A percentile compares a stretch with the other conserved stretches of the same genome.
Conservation (phyloP, 2,888 invertebrate species). For the Caenorhabditis doughertyi region DNA sequence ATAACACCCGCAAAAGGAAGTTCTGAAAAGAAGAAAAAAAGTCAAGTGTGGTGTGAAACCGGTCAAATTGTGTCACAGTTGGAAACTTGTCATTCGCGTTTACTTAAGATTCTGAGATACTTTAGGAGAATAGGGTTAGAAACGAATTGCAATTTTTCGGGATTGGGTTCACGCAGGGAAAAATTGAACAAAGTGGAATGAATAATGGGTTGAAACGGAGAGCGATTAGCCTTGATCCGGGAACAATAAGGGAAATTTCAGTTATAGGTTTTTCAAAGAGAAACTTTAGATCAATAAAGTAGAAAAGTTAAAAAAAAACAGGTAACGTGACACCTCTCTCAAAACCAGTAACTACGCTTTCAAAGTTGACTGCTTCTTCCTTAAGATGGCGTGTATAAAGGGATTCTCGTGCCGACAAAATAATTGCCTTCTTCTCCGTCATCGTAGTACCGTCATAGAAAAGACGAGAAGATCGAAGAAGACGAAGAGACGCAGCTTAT, state of each 20-base stretch:
- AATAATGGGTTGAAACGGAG: conserved; percentile 10
- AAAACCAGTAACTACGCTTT: conserved; percentile 53
- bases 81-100: conserved; percentile 53
- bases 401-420: conserved; percentile 59
- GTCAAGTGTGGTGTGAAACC: conserved; percentile 41
- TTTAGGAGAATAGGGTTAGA: conserved; percentile 1
- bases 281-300: conserved; percentile 3
- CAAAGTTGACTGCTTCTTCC: conserved; percentile 31
- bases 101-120: conserved; percentile 36
- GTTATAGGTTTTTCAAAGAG: conserved; percentile 1
- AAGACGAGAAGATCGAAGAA: conserved; percentile 16
- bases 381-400: conserved; percentile 41
- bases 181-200: conserved; percentile 12
- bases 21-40: conserved; percentile 45
- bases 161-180: conserved; percentile 50
- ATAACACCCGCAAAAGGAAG: conserved; percentile 16
- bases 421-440: conserved; percentile 55
- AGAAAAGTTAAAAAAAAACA: neutral
- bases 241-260: conserved; percentile 32
- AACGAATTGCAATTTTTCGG: conserved; percentile 37
- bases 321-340: conserved; percentile 26
- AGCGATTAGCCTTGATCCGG: conserved; percentile 48
- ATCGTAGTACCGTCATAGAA: conserved; percentile 26
- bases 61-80: conserved; percentile 57
- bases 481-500: conserved; percentile 51